Conservation (phyloP, 1,140 invertebrate species). For the Matsumurasca onukii region DNA sequence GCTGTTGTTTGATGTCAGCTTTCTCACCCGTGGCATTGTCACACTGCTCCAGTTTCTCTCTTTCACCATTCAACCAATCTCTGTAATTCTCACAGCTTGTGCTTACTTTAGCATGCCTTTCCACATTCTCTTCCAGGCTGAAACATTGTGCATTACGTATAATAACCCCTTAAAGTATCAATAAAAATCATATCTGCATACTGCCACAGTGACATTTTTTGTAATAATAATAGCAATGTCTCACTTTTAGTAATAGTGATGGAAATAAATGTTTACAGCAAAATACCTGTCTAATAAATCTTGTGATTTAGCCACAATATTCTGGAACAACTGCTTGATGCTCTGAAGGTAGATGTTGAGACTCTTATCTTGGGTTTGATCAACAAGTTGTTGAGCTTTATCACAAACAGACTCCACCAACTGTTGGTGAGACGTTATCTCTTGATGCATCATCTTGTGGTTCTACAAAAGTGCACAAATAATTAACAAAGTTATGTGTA, state of each 20-base stretch:
- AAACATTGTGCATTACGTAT: slow-evolving; percentile 56
- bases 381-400: slow-evolving; percentile 85
- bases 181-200: too few species aligned
- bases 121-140: slow-evolving; percentile 82
- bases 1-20: slow-evolving; percentile 70
- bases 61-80: slow-evolving; percentile 76
- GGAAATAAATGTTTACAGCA: too few species aligned
- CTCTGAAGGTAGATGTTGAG: slow-evolving; percentile 84
- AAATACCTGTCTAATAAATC: slow-evolving; percentile 39
- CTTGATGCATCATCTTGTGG: slow-evolving; percentile 93
- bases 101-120: slow-evolving; percentile 80
- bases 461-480: too few species aligned
- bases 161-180: too few species aligned
- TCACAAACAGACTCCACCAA: slow-evolving; percentile 89
- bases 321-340: slow-evolving; percentile 85
- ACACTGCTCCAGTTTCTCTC: slow-evolving; percentile 71
- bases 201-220: too few species aligned
- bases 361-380: slow-evolving; percentile 85
- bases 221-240: too few species aligned
- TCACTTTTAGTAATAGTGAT: too few species aligned
- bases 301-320: slow-evolving; percentile 84
- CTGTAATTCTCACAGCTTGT: slow-evolving; percentile 69
- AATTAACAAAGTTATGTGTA: too few species aligned
- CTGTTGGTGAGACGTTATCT: slow-evolving; percentile 89
- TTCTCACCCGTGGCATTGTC: slow-evolving; percentile 81